phyloP scores from a whole-genome alignment of 2,888 invertebrate species.

The Diplolepis rosae region DNA sequence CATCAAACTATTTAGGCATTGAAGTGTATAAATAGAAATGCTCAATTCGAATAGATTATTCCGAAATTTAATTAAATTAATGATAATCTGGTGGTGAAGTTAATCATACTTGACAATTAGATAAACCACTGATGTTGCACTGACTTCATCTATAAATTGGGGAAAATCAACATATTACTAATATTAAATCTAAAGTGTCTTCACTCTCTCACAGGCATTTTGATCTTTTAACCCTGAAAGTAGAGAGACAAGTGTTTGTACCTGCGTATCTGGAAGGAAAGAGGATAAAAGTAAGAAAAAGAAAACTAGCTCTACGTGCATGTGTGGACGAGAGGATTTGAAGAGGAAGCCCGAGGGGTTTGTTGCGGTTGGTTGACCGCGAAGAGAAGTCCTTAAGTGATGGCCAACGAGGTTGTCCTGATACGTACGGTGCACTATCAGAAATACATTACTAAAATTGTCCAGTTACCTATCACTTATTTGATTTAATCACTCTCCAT shows the following conservation, averaged over 20 bases:
- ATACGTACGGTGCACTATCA: too few relatives aligned
- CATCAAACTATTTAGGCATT: background rate
- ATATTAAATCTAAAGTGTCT: background rate
- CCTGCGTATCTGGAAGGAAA: background rate
- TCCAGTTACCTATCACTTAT: too few relatives aligned
- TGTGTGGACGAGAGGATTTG: background rate
- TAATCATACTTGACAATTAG: too few relatives aligned
- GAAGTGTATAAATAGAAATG: too few relatives aligned
- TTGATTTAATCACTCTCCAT: too few relatives aligned
- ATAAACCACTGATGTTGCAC: too few relatives aligned
- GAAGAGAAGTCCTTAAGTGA: too few relatives aligned
- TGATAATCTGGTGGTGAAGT: too few relatives aligned
- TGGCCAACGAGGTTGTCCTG: too few relatives aligned
- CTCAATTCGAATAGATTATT: background rate
- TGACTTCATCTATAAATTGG: too few relatives aligned
- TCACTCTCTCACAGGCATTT: background rate
- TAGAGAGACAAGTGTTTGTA: background rate
- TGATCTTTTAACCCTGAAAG: background rate
- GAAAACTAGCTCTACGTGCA: background rate
- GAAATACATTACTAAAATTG: too few relatives aligned
- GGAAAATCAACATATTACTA: too few relatives aligned
- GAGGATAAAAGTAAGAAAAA: background rate
- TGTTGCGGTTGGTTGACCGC: background rate
- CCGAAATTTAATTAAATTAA: background rate
- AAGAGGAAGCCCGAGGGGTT: slow-evolving; percentile 2